phyloP scores from a whole-genome alignment of 2,888 invertebrate genomes.

The Tuberolachnus salignus region DNA sequence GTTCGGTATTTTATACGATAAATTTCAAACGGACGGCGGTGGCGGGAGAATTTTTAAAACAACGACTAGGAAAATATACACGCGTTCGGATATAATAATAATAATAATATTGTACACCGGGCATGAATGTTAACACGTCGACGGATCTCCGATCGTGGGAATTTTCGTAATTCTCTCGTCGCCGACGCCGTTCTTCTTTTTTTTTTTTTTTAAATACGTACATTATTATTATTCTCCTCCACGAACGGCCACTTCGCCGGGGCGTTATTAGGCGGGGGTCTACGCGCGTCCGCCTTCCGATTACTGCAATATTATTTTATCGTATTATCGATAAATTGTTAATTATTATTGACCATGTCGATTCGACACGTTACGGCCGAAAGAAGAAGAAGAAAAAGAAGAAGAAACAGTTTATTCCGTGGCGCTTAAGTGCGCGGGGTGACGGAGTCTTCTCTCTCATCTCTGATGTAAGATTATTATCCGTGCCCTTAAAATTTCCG shows the following conservation, averaged over 20 bases:
- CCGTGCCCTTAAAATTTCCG: too few relatives aligned
- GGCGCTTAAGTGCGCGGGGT: too few relatives aligned
- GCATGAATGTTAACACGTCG: conserved; percentile 3
- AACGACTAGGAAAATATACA: not conserved
- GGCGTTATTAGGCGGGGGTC: not conserved
- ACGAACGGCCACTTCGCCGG: too few relatives aligned
- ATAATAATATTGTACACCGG: too few relatives aligned
- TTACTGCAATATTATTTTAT: not conserved
- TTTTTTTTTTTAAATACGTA: not conserved
- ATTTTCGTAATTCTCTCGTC: conserved; percentile 18
- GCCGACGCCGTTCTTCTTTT: conserved; percentile 3
- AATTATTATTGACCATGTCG: too few relatives aligned
- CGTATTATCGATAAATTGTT: too few relatives aligned
- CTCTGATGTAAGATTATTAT: too few relatives aligned
- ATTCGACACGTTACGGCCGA: too few relatives aligned
- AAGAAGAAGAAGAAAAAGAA: too few relatives aligned
- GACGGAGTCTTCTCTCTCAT: too few relatives aligned
- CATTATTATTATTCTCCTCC: not conserved
- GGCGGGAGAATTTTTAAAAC: too few relatives aligned
- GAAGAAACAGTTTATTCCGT: too few relatives aligned
- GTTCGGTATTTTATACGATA: not conserved
- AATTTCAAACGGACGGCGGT: not conserved
- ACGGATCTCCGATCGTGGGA: conserved; percentile 43
- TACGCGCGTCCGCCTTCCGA: not conserved
- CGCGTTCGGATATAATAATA: conserved; percentile 17